These are phyloP conservation scores for Palythoa heliodiscus DNA, from an alignment of 92 coral and sea anemone species.

Conservation along the genomic window DNA sequence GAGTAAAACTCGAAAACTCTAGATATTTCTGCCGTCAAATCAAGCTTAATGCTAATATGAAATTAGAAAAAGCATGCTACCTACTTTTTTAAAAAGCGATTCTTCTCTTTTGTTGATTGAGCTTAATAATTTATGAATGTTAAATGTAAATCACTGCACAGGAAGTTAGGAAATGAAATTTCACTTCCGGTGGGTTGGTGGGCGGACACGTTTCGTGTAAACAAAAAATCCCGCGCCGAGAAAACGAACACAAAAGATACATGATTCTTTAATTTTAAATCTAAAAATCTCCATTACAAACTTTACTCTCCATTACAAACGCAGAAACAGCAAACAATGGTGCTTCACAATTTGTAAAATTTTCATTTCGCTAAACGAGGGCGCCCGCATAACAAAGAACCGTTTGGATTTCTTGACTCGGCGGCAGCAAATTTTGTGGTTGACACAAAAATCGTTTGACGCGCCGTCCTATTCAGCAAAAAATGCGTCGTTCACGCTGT, in stretches of 20 bases:
- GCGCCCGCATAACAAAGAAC: background rate
- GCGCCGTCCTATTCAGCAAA: background rate
- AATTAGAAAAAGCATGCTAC: background rate
- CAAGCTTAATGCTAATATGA: background rate
- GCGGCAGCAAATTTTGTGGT: conserved; percentile 32
- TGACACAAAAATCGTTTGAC: background rate
- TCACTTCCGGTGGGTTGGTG: conserved; percentile 33
- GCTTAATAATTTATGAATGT: conserved; percentile 17
- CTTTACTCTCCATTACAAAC: background rate
- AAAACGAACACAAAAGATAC: background rate
- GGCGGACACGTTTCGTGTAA: background rate
- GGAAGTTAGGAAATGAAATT: background rate
- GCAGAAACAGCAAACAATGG: background rate
- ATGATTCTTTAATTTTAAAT: background rate
- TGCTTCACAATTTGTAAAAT: background rate
- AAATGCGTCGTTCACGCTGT: background rate
- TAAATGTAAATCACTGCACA: conserved; percentile 15
- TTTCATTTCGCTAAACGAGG: background rate
- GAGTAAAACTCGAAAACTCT: conserved; percentile 13
- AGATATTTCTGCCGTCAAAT: conserved; percentile 2
- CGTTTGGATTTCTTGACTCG: background rate
- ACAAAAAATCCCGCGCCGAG: conserved; percentile 10
- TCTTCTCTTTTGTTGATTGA: background rate
- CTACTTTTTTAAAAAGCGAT: background rate
- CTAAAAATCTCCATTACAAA: background rate